Conservation (phyloP, 1,140 invertebrate genomes). For the Ruditapes philippinarum region DNA sequence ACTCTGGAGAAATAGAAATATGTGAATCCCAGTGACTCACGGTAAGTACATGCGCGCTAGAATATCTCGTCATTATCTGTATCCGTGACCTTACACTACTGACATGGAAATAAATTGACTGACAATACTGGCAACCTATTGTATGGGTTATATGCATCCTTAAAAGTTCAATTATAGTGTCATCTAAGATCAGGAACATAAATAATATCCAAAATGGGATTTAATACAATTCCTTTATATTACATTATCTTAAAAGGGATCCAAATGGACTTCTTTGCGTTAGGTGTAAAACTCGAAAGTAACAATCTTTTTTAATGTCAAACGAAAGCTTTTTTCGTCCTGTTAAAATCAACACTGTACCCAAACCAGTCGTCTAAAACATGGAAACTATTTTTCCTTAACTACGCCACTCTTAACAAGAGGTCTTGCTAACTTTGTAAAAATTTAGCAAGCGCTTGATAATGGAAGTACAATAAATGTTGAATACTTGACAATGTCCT, state of each 20-base stretch:
- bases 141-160: neutral
- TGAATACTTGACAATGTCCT: conserved; percentile 18
- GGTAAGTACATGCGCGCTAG: conserved; percentile 11
- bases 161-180: neutral
- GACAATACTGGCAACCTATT: conserved; percentile 24
- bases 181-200: neutral
- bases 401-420: conserved; percentile 52
- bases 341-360: neutral
- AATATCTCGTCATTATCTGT: conserved; percentile 48
- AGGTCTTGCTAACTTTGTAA: conserved; percentile 51
- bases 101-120: conserved; percentile 38
- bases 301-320: neutral
- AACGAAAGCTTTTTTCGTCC: neutral
- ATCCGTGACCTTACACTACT: conserved; percentile 15
- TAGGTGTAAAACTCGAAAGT: conserved; percentile 3
- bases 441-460: conserved; percentile 12
- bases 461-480: conserved; percentile 60
- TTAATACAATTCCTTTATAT: neutral
- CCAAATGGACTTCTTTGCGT: conserved; percentile 14
- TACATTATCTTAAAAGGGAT: neutral
- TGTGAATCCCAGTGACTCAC: neutral
- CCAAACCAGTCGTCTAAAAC: conserved; percentile 58
- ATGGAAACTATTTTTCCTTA: conserved; percentile 56
- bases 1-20: neutral
- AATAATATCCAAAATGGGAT: neutral